Percentiles rank a stretch among this genome's conserved stretches.
Conservation (phyloP, 35 echinoderm and acorn worm species). For the Apostichopus californicus region DNA sequence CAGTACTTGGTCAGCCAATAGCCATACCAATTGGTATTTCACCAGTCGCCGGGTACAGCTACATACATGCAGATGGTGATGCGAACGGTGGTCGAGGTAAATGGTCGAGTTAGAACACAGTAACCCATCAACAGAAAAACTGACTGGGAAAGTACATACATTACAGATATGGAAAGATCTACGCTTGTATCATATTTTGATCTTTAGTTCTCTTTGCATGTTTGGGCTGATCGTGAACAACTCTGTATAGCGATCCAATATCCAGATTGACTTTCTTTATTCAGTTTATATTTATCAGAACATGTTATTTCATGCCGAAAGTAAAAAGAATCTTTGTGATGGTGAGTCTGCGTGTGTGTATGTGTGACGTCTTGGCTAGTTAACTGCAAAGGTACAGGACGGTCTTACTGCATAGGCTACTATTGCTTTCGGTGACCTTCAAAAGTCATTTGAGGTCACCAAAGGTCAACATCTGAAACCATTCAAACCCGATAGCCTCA, state of each 20-base stretch:
- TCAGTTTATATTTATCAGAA: neutral
- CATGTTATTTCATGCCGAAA: no score
- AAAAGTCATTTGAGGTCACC: no score
- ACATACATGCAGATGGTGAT: neutral
- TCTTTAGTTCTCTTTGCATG: neutral
- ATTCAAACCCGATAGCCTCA: no score
- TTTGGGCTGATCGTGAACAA: neutral
- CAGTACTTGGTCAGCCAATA: neutral
- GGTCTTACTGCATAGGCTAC: no score
- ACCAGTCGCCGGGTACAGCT: neutral
- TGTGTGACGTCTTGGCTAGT: no score
- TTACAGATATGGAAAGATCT: neutral
- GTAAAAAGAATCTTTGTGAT: no score
- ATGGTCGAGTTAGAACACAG: neutral
- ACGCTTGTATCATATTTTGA: neutral
- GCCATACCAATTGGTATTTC: conserved; percentile 28
- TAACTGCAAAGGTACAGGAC: no score
- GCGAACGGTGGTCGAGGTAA: conserved; percentile 22
- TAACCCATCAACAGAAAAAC: neutral
- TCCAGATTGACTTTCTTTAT: neutral
- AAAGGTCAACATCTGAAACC: no score
- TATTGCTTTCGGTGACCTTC: no score
- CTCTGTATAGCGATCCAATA: no score
- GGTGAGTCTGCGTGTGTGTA: no score
- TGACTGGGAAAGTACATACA: neutral